Percentiles rank a stretch among this genome's conserved stretches.
phyloP scores from a whole-genome alignment of 1,140 invertebrate genomes.

The Solenopsis invicta region DNA sequence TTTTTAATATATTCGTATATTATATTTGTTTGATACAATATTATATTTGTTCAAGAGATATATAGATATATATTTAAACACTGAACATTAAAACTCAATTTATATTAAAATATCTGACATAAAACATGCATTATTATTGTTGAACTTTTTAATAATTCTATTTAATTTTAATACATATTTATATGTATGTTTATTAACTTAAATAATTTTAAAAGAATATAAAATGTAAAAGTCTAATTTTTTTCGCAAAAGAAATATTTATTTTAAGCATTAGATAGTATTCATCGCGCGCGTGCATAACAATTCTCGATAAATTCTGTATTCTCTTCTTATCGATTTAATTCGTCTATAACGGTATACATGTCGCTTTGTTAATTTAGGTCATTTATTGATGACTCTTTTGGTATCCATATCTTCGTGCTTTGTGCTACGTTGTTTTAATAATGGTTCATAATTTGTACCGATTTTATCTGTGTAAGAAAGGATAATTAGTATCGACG shows the following conservation, averaged over 20 bases:
- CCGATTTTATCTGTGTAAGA: background rate
- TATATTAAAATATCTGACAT: background rate
- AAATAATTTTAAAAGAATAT: background rate
- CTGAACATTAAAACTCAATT: background rate
- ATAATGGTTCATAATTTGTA: constrained; percentile 44
- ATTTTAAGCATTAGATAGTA: background rate
- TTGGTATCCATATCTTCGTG: background rate
- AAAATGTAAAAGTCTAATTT: background rate
- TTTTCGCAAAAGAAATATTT: background rate
- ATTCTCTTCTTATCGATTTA: constrained; percentile 24
- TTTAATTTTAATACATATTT: too few species aligned
- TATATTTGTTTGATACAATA: too few species aligned
- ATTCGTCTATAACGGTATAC: background rate
- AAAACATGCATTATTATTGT: background rate
- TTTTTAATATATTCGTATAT: background rate
- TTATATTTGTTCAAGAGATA: too few species aligned
- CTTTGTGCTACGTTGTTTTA: background rate
- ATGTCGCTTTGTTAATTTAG: constrained; percentile 25
- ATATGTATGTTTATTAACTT: background rate
- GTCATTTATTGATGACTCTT: constrained; percentile 23
- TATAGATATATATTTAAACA: too few species aligned
- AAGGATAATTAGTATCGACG: background rate
- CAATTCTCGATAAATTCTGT: constrained; percentile 12
- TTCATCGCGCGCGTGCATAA: background rate
- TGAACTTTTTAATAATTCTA: too few species aligned